Evolutionary conservation across 2,113 vertebrate species (phyloP), one percentile per base, ranked within the genome.

Genomic region (Amblyopsis rosae): DNA sequence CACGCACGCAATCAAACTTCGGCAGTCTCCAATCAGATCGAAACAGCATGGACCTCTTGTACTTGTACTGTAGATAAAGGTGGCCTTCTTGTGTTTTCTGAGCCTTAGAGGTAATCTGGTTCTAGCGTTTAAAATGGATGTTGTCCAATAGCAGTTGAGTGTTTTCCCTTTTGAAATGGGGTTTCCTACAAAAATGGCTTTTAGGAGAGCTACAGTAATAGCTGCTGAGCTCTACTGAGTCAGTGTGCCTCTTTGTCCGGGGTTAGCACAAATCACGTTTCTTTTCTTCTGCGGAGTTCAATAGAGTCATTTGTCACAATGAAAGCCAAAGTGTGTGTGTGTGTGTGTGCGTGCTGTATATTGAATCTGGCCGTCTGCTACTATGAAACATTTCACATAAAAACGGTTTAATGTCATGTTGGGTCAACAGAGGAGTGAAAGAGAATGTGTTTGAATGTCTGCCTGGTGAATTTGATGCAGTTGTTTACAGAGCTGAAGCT

Each of bases 1-100:
- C 45, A n/a, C n/a, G n/a, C n/a, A n/a, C 17, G 17, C 48, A 19
- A 51, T 19, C 46, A 11, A 35, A 60, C 66, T 63, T 41, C 65
- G 41, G 69, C 45, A 62, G 50, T 58, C 32, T 16, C 17, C 54
- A 72, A 5, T 11, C 50, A 70, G 58, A 82, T 77, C 59, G 72
- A 59, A 32, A 61, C 53, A 65, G 35, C 51, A 35, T 35, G 62
- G 50, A 35, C 59, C 45, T 9, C 60, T 56, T 69, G 47, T 59
- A 7, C 60, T 56, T 69, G 47, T 59, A 7, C 7, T 41, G 35
- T 41, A 41, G 1, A 41, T 26, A 26, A 26, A 26, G 26, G 26
- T 26, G 35, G 16, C 6, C 5, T 49, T 60, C 12, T 46, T 13
- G n/a, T 9, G 10, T 19, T 72, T 55, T 53, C 32, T 63, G 46